Percentiles rank a stretch among this genome's conserved stretches.
Evolutionary conservation across 2,797 vertebrate species (phyloP).

Genomic region (Thripadectes ignobilis): DNA sequence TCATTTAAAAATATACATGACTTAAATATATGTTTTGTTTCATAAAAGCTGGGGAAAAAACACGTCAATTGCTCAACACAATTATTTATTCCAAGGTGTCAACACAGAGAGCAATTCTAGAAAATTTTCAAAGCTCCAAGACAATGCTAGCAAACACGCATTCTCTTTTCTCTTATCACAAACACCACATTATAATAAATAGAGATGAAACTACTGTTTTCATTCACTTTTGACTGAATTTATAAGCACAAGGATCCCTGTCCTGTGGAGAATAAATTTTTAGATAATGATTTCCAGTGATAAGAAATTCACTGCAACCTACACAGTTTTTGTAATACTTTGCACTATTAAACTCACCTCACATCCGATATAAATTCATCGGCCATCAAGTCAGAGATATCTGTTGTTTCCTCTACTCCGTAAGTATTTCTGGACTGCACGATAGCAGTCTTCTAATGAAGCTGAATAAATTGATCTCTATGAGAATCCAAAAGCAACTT

Average conservation of each 20-base stretch:
- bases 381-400: not conserved
- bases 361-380: not conserved
- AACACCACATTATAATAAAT: not conserved
- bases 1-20: not conserved
- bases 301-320: not conserved
- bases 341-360: not conserved
- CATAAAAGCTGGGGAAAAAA: not conserved
- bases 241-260: not conserved
- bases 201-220: not conserved
- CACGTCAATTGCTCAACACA: not conserved
- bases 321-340: not conserved
- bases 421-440: not conserved
- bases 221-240: not conserved
- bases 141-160: not conserved
- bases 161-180: not conserved
- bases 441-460: not conserved
- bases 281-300: not conserved
- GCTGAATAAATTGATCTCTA: not conserved
- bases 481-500: not conserved
- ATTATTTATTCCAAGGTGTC: not conserved
- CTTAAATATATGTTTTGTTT: not conserved
- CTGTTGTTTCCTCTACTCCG: accelerated
- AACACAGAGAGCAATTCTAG: not conserved
- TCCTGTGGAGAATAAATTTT: not conserved
- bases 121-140: not conserved